Evolutionary conservation across 2,113 vertebrate species (phyloP).

Genomic region (Hemichromis elongatus): DNA sequence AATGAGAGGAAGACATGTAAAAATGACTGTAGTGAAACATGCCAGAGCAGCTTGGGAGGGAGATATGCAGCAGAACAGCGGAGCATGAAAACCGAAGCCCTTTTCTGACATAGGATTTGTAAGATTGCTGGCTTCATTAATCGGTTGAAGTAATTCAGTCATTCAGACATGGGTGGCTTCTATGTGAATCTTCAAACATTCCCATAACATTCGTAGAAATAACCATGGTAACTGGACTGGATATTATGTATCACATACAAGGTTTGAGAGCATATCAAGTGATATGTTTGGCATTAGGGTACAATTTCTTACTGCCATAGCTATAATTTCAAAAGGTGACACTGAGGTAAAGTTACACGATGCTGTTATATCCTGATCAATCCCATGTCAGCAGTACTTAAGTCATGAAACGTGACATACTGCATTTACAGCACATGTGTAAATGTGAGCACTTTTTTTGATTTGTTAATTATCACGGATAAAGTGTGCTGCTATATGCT

Average conservation of each 20-base stretch:
- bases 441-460: background rate
- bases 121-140: background rate
- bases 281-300: background rate
- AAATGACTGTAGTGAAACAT: background rate
- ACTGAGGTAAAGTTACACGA: background rate
- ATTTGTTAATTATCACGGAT: background rate
- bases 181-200: accelerated
- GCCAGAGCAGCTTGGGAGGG: background rate
- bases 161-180: background rate
- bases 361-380: background rate
- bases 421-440: background rate
- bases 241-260: background rate
- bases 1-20: background rate
- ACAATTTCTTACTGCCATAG: background rate
- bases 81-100: background rate
- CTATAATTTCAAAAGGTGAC: background rate
- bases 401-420: background rate
- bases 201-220: background rate
- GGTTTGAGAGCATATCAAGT: background rate
- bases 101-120: background rate
- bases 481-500: background rate
- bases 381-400: background rate
- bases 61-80: background rate
- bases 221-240: background rate
- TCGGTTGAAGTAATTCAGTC: background rate